phyloP scores from a whole-genome alignment of 2,888 invertebrate species.

The Andrena flavipes region DNA sequence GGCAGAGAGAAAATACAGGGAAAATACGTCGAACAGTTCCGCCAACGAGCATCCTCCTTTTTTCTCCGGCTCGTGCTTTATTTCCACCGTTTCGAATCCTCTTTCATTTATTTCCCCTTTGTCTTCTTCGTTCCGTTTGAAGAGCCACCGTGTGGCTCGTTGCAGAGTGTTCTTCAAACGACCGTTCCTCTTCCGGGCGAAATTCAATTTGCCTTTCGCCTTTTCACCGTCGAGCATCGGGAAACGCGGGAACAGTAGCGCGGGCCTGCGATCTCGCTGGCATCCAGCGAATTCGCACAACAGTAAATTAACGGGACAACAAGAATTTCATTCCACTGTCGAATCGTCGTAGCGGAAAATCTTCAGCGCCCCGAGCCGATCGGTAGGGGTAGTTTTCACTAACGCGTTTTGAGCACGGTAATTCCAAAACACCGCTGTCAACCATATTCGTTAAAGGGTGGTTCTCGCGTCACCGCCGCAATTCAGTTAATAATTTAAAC shows the following conservation, averaged over 20 bases:
- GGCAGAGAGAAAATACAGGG: background rate
- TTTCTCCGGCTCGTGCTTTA: background rate
- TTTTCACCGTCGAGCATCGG: constrained; percentile 25
- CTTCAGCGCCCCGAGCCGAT: background rate
- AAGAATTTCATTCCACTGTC: background rate
- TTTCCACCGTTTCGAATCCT: constrained; percentile 7
- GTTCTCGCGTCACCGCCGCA: background rate
- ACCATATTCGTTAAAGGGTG: background rate
- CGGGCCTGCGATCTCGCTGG: constrained; percentile 29
- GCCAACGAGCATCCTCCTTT: constrained; percentile 14
- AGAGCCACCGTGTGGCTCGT: constrained; percentile 25
- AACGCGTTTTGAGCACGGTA: background rate
- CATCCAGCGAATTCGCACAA: constrained; percentile 21
- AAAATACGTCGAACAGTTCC: constrained; percentile 29
- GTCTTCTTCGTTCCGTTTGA: constrained; percentile 26
- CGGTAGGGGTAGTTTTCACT: background rate
- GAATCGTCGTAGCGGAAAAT: background rate
- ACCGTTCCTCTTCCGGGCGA: constrained; percentile 49
- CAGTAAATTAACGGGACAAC: constrained; percentile 7
- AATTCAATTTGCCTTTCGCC: constrained; percentile 67
- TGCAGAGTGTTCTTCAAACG: constrained; percentile 55
- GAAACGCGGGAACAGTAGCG: constrained; percentile 32
- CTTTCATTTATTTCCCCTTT: constrained; percentile 20
- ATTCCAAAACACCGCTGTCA: constrained; percentile 31
- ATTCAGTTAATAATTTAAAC: constrained; percentile 25